Conservation (phyloP, 1,140 invertebrate species). For the Bombus haemorrhoidalis region DNA sequence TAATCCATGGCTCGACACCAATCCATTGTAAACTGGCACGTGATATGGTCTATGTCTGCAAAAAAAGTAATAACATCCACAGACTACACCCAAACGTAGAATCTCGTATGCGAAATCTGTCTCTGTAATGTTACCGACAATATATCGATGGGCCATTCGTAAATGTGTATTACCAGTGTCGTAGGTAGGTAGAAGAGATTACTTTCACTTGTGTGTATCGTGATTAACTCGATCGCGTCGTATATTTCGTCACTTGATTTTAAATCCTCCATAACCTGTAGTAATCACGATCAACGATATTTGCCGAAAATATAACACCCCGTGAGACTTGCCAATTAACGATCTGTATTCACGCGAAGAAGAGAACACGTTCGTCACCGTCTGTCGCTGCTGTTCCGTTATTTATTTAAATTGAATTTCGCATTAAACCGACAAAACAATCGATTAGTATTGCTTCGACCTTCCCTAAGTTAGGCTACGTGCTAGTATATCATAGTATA, state of each 20-base stretch:
- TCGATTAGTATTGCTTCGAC: neutral
- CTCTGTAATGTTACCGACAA: neutral
- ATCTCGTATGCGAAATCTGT: constrained; percentile 8
- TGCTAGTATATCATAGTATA: neutral
- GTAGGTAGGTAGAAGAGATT: neutral
- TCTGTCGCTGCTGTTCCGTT: neutral
- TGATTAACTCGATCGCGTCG: neutral
- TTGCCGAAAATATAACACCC: neutral
- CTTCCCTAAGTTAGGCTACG: constrained; percentile 4
- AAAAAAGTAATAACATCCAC: neutral
- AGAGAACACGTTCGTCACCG: constrained; percentile 4
- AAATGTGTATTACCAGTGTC: constrained; percentile 49
- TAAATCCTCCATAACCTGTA: neutral
- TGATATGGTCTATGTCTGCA: neutral
- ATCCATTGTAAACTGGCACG: constrained; percentile 40
- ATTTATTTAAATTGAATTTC: constrained; percentile 41
- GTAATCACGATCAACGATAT: neutral
- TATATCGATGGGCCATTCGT: constrained; percentile 1
- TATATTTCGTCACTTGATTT: constrained; percentile 41
- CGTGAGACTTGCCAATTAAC: neutral
- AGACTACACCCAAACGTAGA: constrained; percentile 4
- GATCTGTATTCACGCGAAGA: neutral
- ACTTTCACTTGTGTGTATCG: constrained; percentile 56
- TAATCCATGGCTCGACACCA: constrained; percentile 42
- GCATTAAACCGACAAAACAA: constrained; percentile 1